phyloP scores from a whole-genome alignment of 2,113 vertebrate genomes.

The Hipposideros armiger region DNA sequence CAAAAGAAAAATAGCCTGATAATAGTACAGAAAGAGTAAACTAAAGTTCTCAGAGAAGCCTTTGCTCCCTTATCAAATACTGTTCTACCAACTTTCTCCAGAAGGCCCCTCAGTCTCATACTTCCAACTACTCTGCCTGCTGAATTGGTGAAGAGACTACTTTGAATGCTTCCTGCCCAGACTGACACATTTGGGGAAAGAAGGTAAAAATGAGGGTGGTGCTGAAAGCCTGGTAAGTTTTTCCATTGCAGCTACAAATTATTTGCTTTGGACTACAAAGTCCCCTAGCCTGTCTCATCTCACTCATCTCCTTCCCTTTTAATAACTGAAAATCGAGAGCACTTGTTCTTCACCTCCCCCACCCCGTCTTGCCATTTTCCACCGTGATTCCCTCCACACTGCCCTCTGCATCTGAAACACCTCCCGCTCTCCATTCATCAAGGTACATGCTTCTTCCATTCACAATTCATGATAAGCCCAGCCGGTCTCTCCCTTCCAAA shows the following conservation, averaged over 20 bases:
- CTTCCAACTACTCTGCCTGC: not conserved
- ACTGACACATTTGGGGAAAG: not conserved
- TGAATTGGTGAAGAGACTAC: not conserved
- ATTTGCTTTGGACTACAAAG: not conserved
- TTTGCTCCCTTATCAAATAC: not conserved
- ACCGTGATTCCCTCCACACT: conserved; percentile 61
- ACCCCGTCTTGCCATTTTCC: not conserved
- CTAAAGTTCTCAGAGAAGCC: not conserved
- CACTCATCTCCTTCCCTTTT: not conserved
- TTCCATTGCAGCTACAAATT: not conserved
- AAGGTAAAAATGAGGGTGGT: not conserved
- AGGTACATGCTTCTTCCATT: conserved; percentile 62
- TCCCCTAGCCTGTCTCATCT: not conserved
- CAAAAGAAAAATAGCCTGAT: not conserved
- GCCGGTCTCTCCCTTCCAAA: not conserved
- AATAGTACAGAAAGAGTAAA: not conserved
- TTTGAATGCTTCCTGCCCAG: not conserved
- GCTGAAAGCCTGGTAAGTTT: not conserved
- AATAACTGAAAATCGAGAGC: not conserved
- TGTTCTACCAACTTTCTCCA: not conserved
- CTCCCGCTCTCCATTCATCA: conserved; percentile 64
- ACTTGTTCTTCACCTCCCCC: too few relatives aligned
- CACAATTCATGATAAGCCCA: conserved; percentile 59
- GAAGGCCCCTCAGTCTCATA: not conserved
- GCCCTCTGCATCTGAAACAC: conserved; percentile 63